phyloP scores from a whole-genome alignment of 2,797 vertebrate species.

The Acridotheres tristis region DNA sequence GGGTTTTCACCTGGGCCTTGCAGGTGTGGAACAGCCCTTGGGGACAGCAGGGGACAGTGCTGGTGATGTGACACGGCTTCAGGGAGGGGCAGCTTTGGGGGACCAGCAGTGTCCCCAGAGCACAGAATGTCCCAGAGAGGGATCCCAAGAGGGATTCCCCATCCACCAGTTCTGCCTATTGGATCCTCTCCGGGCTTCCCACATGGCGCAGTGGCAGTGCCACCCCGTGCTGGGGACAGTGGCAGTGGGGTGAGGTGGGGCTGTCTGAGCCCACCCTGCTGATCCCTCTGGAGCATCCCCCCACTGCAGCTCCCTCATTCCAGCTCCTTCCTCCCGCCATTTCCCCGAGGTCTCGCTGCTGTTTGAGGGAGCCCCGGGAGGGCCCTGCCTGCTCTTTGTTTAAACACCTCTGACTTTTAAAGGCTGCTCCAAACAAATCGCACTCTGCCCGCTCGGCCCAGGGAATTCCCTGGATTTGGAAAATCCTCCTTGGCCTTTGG shows the following conservation, averaged over 20 bases:
- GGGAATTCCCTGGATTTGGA: not conserved
- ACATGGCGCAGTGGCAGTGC: accelerated
- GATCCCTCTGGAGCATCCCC: not conserved
- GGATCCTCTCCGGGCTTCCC: not conserved
- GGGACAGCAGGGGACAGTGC: not conserved
- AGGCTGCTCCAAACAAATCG: not conserved
- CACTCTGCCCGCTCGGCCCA: accelerated
- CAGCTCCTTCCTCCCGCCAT: not conserved
- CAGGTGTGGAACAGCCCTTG: not conserved
- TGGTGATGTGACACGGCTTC: accelerated
- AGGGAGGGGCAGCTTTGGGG: accelerated
- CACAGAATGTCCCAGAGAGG: accelerated
- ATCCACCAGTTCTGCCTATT: accelerated
- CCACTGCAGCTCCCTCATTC: not conserved
- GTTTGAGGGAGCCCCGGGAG: not conserved
- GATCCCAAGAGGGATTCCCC: too few relatives aligned
- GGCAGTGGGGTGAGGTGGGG: accelerated
- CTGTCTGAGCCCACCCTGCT: not conserved
- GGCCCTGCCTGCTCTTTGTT: not conserved
- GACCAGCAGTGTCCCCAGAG: accelerated
- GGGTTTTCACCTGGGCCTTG: not conserved
- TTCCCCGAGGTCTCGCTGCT: not conserved
- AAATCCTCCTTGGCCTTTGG: not conserved
- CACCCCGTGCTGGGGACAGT: not conserved
- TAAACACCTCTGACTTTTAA: conserved; percentile 17